Conservation (phyloP, 2,888 invertebrate species). For the Meliscaeva auricollis region DNA sequence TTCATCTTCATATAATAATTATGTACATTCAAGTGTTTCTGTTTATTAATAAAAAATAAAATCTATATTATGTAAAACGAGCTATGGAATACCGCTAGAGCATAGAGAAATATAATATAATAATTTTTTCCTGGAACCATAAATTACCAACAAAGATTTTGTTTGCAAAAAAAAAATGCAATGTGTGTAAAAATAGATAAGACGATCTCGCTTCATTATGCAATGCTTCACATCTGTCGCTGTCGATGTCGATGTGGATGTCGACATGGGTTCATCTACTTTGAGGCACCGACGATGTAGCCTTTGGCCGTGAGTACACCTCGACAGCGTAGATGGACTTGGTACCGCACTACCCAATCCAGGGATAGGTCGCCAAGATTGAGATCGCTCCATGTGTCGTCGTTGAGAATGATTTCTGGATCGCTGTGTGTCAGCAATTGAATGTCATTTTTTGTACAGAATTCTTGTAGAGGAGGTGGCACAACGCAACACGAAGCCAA, state of each 20-base stretch:
- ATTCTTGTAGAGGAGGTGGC: constrained; percentile 94
- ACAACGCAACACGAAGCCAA: constrained; percentile 97
- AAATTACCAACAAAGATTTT: constrained; percentile 53
- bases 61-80: constrained; percentile 61
- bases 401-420: constrained; percentile 87
- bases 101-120: constrained; percentile 41
- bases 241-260: neutral
- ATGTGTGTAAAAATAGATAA: constrained; percentile 69
- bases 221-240: neutral
- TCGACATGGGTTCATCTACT: constrained; percentile 52
- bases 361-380: constrained; percentile 85
- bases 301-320: constrained; percentile 96
- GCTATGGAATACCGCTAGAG: constrained; percentile 61
- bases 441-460: constrained; percentile 95
- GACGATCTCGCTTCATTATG: neutral
- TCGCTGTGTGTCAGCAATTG: constrained; percentile 98
- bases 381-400: constrained; percentile 86
- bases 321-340: constrained; percentile 95
- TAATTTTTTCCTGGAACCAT: constrained; percentile 61
- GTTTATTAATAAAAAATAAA: constrained; percentile 53
- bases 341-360: constrained; percentile 93
- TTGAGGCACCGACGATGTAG: constrained; percentile 87
- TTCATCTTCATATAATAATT: constrained; percentile 1
- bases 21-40: constrained; percentile 9
- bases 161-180: constrained; percentile 62